phyloP scores from a whole-genome alignment of 2,113 vertebrate genomes.

The Caranx melampygus region DNA sequence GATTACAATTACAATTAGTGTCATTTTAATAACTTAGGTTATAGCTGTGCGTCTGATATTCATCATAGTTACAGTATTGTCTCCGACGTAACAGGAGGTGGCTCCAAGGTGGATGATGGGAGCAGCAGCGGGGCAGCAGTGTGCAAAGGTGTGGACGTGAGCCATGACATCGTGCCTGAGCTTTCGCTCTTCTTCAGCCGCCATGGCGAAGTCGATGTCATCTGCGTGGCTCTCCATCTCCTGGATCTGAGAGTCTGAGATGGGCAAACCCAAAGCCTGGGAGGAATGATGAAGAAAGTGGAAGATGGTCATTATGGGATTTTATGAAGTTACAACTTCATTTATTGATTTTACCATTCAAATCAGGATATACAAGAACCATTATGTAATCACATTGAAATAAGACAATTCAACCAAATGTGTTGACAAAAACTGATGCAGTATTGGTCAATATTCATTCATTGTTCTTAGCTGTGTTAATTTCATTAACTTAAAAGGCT shows the following conservation, averaged over 20 bases:
- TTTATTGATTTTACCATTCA: background rate
- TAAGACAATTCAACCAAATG: too few relatives aligned
- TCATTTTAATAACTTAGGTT: background rate
- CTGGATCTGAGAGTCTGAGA: conserved; percentile 91
- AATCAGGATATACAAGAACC: too few relatives aligned
- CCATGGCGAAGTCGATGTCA: conserved; percentile 94
- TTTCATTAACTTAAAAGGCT: too few relatives aligned
- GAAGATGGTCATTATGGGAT: background rate
- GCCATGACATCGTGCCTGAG: conserved; percentile 98
- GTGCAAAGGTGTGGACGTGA: conserved; percentile 96
- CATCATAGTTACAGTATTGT: conserved; percentile 89
- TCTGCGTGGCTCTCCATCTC: conserved; percentile 93
- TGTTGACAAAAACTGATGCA: too few relatives aligned
- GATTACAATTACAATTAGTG: rapidly evolving
- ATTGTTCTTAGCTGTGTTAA: too few relatives aligned
- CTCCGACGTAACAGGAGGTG: conserved; percentile 96
- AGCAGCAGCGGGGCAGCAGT: conserved; percentile 92
- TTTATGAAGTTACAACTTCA: background rate
- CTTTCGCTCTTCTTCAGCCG: conserved; percentile 91
- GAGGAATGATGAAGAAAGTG: conserved; percentile 4
- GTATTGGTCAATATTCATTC: too few relatives aligned
- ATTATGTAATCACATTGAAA: too few relatives aligned
- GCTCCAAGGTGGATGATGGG: conserved; percentile 97
- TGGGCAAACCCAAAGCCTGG: conserved; percentile 90
- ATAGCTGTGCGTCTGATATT: too few relatives aligned